A percentile compares a stretch with the other conserved stretches of the same genome.
Conservation (phyloP, 2,888 invertebrate genomes). For the Fissipunctia ypsillon region DNA sequence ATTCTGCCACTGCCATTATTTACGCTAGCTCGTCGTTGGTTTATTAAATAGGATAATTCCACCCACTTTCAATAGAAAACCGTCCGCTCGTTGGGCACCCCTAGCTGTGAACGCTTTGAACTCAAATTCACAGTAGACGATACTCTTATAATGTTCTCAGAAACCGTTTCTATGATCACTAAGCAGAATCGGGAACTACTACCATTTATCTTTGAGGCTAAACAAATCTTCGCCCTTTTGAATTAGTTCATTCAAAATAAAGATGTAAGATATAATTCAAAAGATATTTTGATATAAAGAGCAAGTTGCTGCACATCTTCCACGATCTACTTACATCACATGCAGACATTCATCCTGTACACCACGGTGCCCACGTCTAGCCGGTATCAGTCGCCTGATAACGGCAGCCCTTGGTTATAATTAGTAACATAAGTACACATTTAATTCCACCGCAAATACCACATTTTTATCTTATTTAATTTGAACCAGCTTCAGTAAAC, state of each 20-base stretch:
- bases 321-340: background rate
- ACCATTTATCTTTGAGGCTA: constrained; percentile 41
- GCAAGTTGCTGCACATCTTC: too few relatives aligned
- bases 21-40: background rate
- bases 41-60: constrained; percentile 14
- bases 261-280: constrained; percentile 11
- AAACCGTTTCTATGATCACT: constrained; percentile 51
- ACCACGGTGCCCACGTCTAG: constrained; percentile 32
- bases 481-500: constrained; percentile 12
- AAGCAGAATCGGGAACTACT: constrained; percentile 35
- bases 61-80: background rate
- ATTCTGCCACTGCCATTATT: background rate
- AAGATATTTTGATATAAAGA: background rate
- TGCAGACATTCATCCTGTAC: background rate
- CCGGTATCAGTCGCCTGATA: constrained; percentile 45
- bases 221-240: constrained; percentile 36
- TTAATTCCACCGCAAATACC: constrained; percentile 39
- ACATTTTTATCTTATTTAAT: constrained; percentile 52
- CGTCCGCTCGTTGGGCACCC: constrained; percentile 11
- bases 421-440: constrained; percentile 42
- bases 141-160: constrained; percentile 49
- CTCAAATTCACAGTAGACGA: constrained; percentile 48
- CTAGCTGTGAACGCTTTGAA: constrained; percentile 57
- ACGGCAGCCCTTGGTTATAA: constrained; percentile 37
- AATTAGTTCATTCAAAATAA: constrained; percentile 23